Evolutionary conservation across 1,140 invertebrate genomes (phyloP).

Genomic region (Pygmarrhopalites habei): DNA sequence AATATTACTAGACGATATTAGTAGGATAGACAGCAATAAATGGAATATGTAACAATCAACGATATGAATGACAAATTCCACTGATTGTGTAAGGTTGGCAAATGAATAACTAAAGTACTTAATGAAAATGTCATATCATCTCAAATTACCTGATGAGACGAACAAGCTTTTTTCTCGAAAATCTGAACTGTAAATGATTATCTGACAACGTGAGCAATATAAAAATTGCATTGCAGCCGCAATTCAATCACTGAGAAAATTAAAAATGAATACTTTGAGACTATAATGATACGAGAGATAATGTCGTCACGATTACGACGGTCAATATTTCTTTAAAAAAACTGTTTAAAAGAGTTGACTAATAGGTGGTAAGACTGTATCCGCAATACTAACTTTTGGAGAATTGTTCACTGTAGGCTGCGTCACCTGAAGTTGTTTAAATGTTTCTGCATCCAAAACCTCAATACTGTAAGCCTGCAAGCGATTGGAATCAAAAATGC

Average conservation of each 20-base stretch:
- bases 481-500: constrained; percentile 38
- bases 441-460: constrained; percentile 38
- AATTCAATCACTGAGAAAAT: constrained; percentile 4
- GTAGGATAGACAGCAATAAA: neutral
- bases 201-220: neutral
- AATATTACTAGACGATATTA: too few species aligned
- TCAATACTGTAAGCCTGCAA: constrained; percentile 39
- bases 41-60: too few species aligned
- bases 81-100: too few species aligned
- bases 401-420: constrained; percentile 17
- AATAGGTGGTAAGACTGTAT: constrained; percentile 6
- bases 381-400: constrained; percentile 1
- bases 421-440: constrained; percentile 27
- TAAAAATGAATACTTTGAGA: too few species aligned
- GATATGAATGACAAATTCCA: too few species aligned
- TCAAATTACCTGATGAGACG: neutral
- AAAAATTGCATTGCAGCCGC: neutral
- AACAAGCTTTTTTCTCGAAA: neutral
- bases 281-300: too few species aligned
- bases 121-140: too few species aligned
- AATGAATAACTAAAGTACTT: too few species aligned
- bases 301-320: too few species aligned
- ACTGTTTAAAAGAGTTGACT: constrained; percentile 11
- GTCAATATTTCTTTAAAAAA: too few species aligned
- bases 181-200: neutral